Percentiles rank a stretch among this genome's conserved stretches.
Evolutionary conservation across 1,140 invertebrate species (phyloP).

Genomic region (Drosophila orena): DNA sequence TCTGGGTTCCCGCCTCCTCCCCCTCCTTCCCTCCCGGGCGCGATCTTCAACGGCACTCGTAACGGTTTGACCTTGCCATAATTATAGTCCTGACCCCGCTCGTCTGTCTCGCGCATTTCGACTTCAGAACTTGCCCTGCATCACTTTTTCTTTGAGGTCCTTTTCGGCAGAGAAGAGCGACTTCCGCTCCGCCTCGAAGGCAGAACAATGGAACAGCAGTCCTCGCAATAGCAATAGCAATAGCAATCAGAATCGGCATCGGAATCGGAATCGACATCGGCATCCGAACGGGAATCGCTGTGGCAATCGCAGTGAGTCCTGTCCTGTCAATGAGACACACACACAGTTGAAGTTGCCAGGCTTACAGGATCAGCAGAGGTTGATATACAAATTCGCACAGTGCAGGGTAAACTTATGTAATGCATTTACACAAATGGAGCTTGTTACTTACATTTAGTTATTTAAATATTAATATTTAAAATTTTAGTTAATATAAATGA

Average conservation of each 20-base stretch:
- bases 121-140: conserved; percentile 39
- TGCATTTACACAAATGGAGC: too few species aligned
- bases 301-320: conserved; percentile 33
- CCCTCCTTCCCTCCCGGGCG: conserved; percentile 1
- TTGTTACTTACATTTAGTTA: too few species aligned
- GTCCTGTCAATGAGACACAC: conserved; percentile 72
- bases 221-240: conserved; percentile 24
- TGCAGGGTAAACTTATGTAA: conserved; percentile 4
- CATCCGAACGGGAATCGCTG: conserved; percentile 10
- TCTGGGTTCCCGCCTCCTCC: conserved; percentile 42
- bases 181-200: conserved; percentile 54
- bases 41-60: conserved; percentile 28
- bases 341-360: conserved; percentile 46
- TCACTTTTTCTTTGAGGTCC: conserved; percentile 24
- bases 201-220: conserved; percentile 58
- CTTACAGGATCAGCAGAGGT: conserved; percentile 69
- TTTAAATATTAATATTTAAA: too few species aligned
- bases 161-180: conserved; percentile 45
- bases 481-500: too few species aligned
- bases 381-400: conserved; percentile 50
- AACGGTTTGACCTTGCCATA: conserved; percentile 72
- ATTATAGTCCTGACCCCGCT: conserved; percentile 67
- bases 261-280: conserved; percentile 16
- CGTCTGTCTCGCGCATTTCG: conserved; percentile 42
- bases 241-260: conserved; percentile 19